Evolutionary conservation across 2,888 invertebrate species (phyloP).

Genomic region (Plemyria rubiginata): DNA sequence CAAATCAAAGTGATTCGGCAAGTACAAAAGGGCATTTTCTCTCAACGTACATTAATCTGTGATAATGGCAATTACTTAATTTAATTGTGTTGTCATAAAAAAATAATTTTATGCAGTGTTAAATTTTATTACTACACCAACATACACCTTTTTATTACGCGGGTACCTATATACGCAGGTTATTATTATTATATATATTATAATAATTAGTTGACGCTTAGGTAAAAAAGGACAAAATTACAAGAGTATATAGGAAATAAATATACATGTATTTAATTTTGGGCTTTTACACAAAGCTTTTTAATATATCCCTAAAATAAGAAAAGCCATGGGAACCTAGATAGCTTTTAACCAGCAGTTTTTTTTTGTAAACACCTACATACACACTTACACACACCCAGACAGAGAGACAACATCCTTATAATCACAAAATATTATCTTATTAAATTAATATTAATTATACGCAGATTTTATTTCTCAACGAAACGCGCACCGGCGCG

Average conservation of each 20-base stretch:
- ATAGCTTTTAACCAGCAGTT: no score
- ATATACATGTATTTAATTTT: no score
- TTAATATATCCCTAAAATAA: no score
- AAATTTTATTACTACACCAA: not conserved
- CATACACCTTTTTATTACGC: not conserved
- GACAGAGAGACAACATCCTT: no score
- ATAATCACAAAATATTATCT: no score
- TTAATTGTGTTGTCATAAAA: conserved; percentile 27
- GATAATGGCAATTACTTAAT: conserved; percentile 24
- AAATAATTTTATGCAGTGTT: conserved; percentile 39
- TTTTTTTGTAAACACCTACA: no score
- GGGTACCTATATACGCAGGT: no score
- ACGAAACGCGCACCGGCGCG: not conserved
- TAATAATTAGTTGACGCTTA: not conserved
- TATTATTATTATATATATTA: no score
- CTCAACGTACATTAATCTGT: conserved; percentile 26
- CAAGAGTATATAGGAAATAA: not conserved
- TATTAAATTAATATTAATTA: no score
- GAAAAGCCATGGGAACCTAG: no score
- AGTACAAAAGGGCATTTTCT: conserved; percentile 61
- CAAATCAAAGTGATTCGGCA: conserved; percentile 63
- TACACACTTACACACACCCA: no score
- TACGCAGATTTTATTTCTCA: conserved; percentile 9
- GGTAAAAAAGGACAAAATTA: not conserved
- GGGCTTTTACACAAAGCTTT: no score